A percentile compares a stretch with the other conserved stretches of the same genome.
phyloP scores from a whole-genome alignment of 2,797 vertebrate genomes.

The Cyclopterus lumpus region DNA sequence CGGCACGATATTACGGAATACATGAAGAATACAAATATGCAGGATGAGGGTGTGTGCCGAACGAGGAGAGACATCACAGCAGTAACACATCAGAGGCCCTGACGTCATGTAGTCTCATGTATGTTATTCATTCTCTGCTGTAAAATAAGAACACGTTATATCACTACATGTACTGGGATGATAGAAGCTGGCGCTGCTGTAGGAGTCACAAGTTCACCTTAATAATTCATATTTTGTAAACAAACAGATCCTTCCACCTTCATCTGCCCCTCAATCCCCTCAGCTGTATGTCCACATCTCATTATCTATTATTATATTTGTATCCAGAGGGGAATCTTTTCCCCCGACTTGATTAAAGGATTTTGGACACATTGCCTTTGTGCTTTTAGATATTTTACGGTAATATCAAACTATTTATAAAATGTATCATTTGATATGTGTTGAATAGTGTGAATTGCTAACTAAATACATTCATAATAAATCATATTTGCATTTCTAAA shows the following conservation, averaged over 20 bases:
- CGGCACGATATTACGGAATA: background rate
- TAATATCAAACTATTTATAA: background rate
- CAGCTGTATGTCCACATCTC: background rate
- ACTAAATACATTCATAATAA: too few species aligned
- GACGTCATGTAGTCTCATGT: background rate
- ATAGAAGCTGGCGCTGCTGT: background rate
- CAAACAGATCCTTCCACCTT: background rate
- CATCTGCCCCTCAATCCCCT: background rate
- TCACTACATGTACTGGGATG: background rate
- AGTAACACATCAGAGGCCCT: conserved; percentile 3
- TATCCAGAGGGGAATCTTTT: background rate
- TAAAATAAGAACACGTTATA: too few species aligned
- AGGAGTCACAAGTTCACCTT: background rate
- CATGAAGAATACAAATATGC: conserved; percentile 10
- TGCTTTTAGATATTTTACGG: too few species aligned
- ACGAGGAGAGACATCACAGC: background rate
- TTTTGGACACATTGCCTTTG: background rate
- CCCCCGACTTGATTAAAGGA: background rate
- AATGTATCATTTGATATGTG: too few species aligned
- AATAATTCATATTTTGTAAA: background rate
- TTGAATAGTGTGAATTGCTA: too few species aligned
- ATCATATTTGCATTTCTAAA: too few species aligned
- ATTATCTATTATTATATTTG: background rate
- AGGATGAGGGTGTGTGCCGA: conserved; percentile 36
- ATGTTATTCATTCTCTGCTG: background rate